A percentile compares a stretch with the other conserved stretches of the same genome.
These are phyloP conservation scores for Scaptomyza hsui DNA, from an alignment of 1,140 invertebrate species.

Conservation along the genomic window DNA sequence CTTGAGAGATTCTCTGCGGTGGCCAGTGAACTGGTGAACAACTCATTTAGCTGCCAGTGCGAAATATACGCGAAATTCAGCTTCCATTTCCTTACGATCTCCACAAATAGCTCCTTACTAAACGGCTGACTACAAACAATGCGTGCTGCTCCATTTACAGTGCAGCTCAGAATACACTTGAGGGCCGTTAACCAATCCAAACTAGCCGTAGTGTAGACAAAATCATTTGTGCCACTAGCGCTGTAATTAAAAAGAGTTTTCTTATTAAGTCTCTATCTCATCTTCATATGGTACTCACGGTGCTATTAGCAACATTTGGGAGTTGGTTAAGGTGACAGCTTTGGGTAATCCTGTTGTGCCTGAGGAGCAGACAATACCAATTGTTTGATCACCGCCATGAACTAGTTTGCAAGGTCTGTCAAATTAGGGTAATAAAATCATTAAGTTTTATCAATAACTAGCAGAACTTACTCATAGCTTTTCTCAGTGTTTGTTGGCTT, in stretches of 20 bases:
- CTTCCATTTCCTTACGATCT: slow-evolving; percentile 8
- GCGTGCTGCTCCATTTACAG: slow-evolving; percentile 4
- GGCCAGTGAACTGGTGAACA: slow-evolving; percentile 23
- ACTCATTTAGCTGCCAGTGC: slow-evolving; percentile 26
- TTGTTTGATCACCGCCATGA: slow-evolving; percentile 46
- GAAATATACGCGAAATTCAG: slow-evolving; percentile 8
- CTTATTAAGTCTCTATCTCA: too few relatives aligned
- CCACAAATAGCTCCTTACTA: background rate
- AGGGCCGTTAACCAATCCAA: slow-evolving; percentile 21
- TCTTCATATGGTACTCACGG: too few relatives aligned
- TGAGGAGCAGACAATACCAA: slow-evolving; percentile 85
- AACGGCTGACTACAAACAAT: slow-evolving; percentile 1
- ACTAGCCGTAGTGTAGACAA: background rate
- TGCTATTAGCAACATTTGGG: slow-evolving; percentile 4
- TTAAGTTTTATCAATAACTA: background rate
- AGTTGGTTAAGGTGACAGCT: slow-evolving; percentile 89
- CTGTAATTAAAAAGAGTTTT: background rate
- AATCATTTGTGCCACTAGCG: background rate
- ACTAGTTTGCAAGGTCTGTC: slow-evolving; percentile 18
- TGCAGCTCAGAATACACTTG: slow-evolving; percentile 1
- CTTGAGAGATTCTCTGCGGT: background rate
- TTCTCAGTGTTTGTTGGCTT: background rate
- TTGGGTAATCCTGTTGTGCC: slow-evolving; percentile 91
- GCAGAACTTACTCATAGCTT: slow-evolving; percentile 4
- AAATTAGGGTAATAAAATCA: background rate